These are phyloP conservation scores for Poicephalus gulielmi DNA, from an alignment of 2,113 vertebrate species.

Conservation along the genomic window DNA sequence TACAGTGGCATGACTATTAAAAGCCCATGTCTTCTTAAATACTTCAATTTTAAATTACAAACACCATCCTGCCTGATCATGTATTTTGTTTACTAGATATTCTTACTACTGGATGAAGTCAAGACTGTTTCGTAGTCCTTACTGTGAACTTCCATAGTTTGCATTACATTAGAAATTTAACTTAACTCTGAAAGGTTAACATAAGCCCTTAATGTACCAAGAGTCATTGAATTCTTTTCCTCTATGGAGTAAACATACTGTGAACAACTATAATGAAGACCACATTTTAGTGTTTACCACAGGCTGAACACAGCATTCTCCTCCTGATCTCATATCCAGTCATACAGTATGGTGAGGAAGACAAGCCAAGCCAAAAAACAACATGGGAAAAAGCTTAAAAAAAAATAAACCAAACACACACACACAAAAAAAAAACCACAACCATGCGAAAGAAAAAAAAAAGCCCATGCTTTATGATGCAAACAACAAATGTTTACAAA, in stretches of 20 bases:
- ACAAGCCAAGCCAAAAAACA: neutral
- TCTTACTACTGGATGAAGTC: neutral
- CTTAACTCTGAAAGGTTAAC: neutral
- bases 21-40: neutral
- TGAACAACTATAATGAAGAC: neutral
- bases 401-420: neutral
- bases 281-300: neutral
- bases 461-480: neutral
- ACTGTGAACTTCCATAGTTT: neutral
- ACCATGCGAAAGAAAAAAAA: neutral
- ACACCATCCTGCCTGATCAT: neutral
- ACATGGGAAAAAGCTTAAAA: neutral
- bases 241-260: neutral
- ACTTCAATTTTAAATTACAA: neutral
- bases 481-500: neutral
- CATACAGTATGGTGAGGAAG: neutral
- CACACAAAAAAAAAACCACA: neutral
- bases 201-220: neutral
- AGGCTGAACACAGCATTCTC: neutral
- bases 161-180: neutral
- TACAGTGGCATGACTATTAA: neutral
- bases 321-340: neutral
- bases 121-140: neutral
- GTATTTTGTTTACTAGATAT: neutral
- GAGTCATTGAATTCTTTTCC: neutral